These are phyloP conservation scores for Acropora yongei DNA, from an alignment of 64 coral and sea anemone genomes.

Conservation along the genomic window DNA sequence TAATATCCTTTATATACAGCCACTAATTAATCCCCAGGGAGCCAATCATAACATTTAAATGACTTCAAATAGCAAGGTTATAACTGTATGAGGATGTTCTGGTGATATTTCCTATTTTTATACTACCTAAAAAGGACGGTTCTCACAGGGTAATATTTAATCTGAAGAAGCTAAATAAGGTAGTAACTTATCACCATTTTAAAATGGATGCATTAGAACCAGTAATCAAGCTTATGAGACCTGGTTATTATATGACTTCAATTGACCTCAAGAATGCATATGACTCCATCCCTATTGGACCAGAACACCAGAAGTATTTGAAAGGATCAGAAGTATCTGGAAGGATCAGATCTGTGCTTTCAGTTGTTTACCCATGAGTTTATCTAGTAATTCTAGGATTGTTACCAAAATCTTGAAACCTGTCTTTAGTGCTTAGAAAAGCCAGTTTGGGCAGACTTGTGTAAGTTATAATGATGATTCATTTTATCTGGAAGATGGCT, in stretches of 20 bases:
- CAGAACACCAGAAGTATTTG: conserved; percentile 65
- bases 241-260: conserved; percentile 75
- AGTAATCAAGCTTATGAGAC: conserved; percentile 73
- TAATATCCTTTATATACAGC: background rate
- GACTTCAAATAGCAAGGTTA: too few relatives aligned
- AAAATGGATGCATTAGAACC: conserved; percentile 81
- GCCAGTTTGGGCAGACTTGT: conserved; percentile 55
- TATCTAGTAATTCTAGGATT: conserved; percentile 66
- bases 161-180: conserved; percentile 54
- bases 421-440: conserved; percentile 37
- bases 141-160: conserved; percentile 66
- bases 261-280: conserved; percentile 72
- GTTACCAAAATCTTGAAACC: conserved; percentile 80
- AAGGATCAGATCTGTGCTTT: conserved; percentile 65
- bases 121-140: conserved; percentile 69
- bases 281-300: conserved; percentile 59
- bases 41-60: too few relatives aligned
- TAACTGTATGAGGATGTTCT: too few relatives aligned
- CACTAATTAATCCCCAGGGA: too few relatives aligned
- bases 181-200: conserved; percentile 72
- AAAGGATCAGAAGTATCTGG: conserved; percentile 52
- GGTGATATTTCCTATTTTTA: conserved; percentile 59
- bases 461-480: conserved; percentile 70
- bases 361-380: conserved; percentile 65
- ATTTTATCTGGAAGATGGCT: conserved; percentile 14